Evolutionary conservation across 1,140 invertebrate genomes (phyloP), one percentile per base, ranked within the genome.

Genomic region (Ridgeia piscesae): DNA sequence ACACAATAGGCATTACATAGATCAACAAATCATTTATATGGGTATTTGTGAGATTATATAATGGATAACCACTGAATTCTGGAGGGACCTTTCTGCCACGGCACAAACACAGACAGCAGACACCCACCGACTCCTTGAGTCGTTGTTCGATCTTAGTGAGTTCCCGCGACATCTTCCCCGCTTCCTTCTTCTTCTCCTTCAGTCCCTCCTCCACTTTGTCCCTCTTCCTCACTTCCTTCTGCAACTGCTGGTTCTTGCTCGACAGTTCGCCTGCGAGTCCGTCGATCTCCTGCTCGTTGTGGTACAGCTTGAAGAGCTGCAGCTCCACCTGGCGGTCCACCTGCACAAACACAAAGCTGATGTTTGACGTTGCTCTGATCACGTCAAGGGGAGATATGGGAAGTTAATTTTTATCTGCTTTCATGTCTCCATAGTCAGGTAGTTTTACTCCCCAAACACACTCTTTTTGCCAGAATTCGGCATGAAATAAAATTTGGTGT

Each of bases 281-380:
- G 94, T 98, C 97, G 93, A 99, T 98, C 92, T 98, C 98, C 93
- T 97, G 97, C 96, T 99, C 99, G 95, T 99, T 99, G 96, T 99
- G 98, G 96, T 97, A 99, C 1, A 99, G 96, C 93, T 98, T 97
- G 95, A 99, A 99, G 33, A 99, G 95, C 95, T 99, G 98, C 91
- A 99, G 97, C 94, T 99, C 98, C 4, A 99, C 97, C 97, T 99
- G 98, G 93, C 97, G 96, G 42, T 95, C 95, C 91, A 94, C 97
- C 98, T 98, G 94, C 89, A 96, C 58, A 77, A 77, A 8, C 58
- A 17, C 58, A 77, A 77, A 9, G 27, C 58, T 14, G 58, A 77
- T 77, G 58, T 77, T 77, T 77, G 27, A 77, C 11, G 58, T 77
- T 77, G 58, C 58, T 27, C 0, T 21, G 58, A 21, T 77, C 27